Base-by-base conservation (phyloP, 2,797 vertebrate genomes). In the Gorsachius magnificus region DNA sequence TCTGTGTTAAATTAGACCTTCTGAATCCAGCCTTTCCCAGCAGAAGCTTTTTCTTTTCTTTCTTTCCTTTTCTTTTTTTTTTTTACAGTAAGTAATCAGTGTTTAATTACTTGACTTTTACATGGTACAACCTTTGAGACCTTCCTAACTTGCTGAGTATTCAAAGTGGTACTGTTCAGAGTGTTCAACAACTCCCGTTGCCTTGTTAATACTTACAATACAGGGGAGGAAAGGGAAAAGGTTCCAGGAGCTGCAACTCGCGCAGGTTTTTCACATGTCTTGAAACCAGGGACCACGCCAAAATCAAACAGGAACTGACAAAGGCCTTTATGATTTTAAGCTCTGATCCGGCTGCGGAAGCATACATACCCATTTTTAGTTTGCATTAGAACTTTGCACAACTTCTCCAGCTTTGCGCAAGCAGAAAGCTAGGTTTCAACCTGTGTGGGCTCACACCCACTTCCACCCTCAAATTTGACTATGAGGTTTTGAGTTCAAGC, bases 21-120 rank as follows among this genome's bases (percentile, higher is more conserved):
- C 95, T 88, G 71, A 97, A 97, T 96, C 76, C 72, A 95, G 51
- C 65, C 90, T 97, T 97, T 95, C 95, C 93, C 97, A 97, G 91
- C 53, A 28, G n/a, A 96, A 35, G 9, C 13, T 5, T 28, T 31
- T 20, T 35, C 12, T 19, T 26, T 10, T 20, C 33, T 21, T 24
- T 31, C 10, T 14, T 33, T 76, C 19, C 21, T 11, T 41, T 41
- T 13, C 41, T 16, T 19, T 16, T 19, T 36, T 31, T 11, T 93
- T 84, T 83, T 83, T 83, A 84, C 79, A 90, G 92, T 96, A 95
- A 95, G 88, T 95, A 97, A 97, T 96, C 89, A 85, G 76, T 96
- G 75, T 97, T 98, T 98, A 98, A 97, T 98, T 97, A 96, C 95
- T 96, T 97, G 90, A 96, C 94, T 98, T 98, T 96, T 96, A 96